Evolutionary conservation across 2,888 invertebrate species (phyloP).

Genomic region (Portevinia maculata): DNA sequence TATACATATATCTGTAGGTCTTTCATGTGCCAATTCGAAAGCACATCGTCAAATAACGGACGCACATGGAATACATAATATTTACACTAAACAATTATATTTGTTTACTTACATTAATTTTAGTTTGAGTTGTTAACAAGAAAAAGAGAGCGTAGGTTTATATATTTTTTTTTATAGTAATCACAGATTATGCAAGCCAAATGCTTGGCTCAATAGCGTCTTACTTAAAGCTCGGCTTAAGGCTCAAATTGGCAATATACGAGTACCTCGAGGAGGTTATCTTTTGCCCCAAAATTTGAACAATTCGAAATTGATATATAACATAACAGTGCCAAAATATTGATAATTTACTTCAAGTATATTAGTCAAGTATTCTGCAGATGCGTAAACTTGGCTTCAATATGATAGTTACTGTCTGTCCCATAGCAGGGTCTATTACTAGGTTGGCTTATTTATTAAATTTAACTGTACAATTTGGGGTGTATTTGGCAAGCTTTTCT

Average conservation of each 20-base stretch:
- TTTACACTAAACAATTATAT: slow-evolving; percentile 21
- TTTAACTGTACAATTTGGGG: slow-evolving; percentile 59
- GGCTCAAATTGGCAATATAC: neutral
- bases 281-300: neutral
- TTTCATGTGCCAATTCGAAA: slow-evolving; percentile 26
- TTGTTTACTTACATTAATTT: slow-evolving; percentile 25
- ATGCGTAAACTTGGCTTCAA: neutral
- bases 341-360: neutral
- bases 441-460: slow-evolving; percentile 25
- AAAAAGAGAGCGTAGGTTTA: slow-evolving; percentile 20
- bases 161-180: slow-evolving; percentile 49
- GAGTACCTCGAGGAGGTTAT: neutral
- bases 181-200: slow-evolving; percentile 64
- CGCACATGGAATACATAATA: slow-evolving; percentile 32
- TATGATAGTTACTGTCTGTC: slow-evolving; percentile 23
- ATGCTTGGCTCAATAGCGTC: slow-evolving; percentile 42
- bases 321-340: neutral
- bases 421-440: slow-evolving; percentile 16
- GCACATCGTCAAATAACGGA: slow-evolving; percentile 32
- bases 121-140: slow-evolving; percentile 43
- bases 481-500: slow-evolving; percentile 64
- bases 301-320: neutral
- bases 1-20: slow-evolving; percentile 1
- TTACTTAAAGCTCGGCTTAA: neutral
- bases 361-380: neutral